These are phyloP conservation scores for Platichthys flesus DNA, from an alignment of 2,113 vertebrate species.

Conservation along the genomic window DNA sequence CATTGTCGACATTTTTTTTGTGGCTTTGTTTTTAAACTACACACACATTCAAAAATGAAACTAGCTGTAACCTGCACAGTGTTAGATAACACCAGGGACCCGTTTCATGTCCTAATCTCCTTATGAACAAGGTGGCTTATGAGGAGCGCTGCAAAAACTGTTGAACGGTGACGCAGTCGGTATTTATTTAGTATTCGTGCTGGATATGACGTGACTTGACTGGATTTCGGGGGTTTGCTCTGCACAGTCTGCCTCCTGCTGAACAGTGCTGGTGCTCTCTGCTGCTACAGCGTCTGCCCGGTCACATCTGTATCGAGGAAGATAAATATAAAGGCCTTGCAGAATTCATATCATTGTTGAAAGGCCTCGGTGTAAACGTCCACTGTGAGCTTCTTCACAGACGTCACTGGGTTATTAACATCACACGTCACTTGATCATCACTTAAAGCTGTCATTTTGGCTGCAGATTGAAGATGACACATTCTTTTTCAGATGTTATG, in stretches of 20 bases:
- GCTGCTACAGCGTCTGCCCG: not conserved
- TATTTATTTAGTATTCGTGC: constrained; percentile 19
- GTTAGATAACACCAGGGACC: constrained; percentile 43
- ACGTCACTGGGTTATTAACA: too few relatives aligned
- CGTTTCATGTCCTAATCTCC: constrained; percentile 56
- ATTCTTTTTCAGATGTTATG: constrained; percentile 7
- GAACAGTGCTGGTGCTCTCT: constrained; percentile 13
- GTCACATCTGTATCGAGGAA: constrained; percentile 22
- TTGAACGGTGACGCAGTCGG: constrained; percentile 43
- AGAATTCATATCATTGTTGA: not conserved
- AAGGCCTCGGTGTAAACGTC: too few relatives aligned
- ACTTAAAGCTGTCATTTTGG: too few relatives aligned
- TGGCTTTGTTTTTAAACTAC: constrained; percentile 17
- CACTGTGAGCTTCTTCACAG: too few relatives aligned
- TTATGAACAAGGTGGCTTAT: constrained; percentile 46
- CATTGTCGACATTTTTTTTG: not conserved
- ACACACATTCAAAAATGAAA: not conserved
- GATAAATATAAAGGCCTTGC: too few relatives aligned
- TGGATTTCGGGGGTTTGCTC: constrained; percentile 39
- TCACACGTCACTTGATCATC: too few relatives aligned
- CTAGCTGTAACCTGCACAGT: constrained; percentile 36
- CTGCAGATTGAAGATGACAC: not conserved
- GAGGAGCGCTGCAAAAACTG: constrained; percentile 29
- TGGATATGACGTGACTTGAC: constrained; percentile 32
- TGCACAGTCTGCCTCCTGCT: constrained; percentile 42